Evolutionary conservation across 2,888 invertebrate species (phyloP).

Genomic region (Malacosoma neustria): DNA sequence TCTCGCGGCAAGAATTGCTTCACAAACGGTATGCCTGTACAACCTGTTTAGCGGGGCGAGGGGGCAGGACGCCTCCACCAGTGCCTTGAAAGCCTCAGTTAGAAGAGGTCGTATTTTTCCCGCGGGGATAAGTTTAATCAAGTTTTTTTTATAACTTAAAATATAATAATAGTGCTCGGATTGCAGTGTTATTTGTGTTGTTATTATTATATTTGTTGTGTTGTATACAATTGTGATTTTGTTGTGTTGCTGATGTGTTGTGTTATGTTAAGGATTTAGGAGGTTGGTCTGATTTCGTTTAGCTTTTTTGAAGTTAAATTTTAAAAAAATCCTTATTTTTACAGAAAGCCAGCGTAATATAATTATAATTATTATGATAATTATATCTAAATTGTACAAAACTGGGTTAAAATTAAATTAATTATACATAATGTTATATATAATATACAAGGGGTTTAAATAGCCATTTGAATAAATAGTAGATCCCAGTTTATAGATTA

Average conservation of each 20-base stretch:
- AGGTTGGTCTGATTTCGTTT: slow-evolving; percentile 61
- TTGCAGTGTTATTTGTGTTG: not conserved
- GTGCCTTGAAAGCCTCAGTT: slow-evolving; percentile 47
- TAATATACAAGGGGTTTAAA: no score
- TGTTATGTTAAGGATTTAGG: slow-evolving; percentile 44
- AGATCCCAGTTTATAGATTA: no score
- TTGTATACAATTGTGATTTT: slow-evolving; percentile 42
- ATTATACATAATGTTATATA: no score
- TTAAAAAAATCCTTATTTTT: no score
- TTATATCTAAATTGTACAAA: no score
- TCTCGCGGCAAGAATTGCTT: slow-evolving; percentile 40
- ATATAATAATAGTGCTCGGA: slow-evolving; percentile 5
- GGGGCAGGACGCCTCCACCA: slow-evolving; percentile 34
- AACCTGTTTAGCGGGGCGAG: slow-evolving; percentile 56
- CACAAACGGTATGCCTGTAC: slow-evolving; percentile 58
- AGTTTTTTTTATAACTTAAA: slow-evolving; percentile 14
- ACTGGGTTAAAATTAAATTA: no score
- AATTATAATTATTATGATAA: no score
- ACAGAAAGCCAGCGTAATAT: no score
- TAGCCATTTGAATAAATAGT: no score
- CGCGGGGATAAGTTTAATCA: slow-evolving; percentile 41
- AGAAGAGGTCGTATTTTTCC: slow-evolving; percentile 4
- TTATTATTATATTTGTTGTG: slow-evolving; percentile 16
- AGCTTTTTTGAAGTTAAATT: no score
- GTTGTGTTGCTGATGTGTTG: no score